Conservation (phyloP, 2,113 vertebrate genomes). For the Cynocephalus volans region DNA sequence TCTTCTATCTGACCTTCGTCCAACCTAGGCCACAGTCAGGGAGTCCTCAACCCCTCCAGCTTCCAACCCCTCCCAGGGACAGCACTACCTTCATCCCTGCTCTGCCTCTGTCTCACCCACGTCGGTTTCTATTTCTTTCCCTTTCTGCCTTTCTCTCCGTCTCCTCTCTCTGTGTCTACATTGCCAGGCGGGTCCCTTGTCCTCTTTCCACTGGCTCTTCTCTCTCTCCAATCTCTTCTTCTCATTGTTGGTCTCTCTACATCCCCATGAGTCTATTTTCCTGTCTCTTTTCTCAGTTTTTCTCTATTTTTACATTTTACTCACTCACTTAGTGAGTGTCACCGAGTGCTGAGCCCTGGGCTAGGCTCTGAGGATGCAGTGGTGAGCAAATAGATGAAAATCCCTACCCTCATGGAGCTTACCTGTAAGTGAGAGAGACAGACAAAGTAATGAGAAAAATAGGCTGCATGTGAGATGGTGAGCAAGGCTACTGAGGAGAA, state of each 20-base stretch:
- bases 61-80: not conserved
- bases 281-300: not conserved
- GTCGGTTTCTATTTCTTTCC: not conserved
- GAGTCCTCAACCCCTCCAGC: not conserved
- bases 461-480: not conserved
- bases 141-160: not conserved
- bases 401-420: not conserved
- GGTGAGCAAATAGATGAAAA: fast-evolving
- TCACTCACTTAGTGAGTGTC: not conserved
- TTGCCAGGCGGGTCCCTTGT: fast-evolving
- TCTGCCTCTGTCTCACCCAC: not conserved
- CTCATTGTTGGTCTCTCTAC: not conserved
- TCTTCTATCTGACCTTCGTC: not conserved
- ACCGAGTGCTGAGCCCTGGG: fast-evolving
- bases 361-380: not conserved
- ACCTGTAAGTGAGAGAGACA: not conserved
- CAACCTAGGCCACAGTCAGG: not conserved
- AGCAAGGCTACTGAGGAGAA: not conserved
- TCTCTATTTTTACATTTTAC: not conserved
- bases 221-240: not conserved
- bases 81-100: fast-evolving
- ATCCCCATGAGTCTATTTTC: not conserved
- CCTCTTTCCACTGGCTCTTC: fast-evolving
- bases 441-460: not conserved
- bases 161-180: not conserved